phyloP scores from a whole-genome alignment of 2,113 vertebrate species.

The Salminus brasiliensis region DNA sequence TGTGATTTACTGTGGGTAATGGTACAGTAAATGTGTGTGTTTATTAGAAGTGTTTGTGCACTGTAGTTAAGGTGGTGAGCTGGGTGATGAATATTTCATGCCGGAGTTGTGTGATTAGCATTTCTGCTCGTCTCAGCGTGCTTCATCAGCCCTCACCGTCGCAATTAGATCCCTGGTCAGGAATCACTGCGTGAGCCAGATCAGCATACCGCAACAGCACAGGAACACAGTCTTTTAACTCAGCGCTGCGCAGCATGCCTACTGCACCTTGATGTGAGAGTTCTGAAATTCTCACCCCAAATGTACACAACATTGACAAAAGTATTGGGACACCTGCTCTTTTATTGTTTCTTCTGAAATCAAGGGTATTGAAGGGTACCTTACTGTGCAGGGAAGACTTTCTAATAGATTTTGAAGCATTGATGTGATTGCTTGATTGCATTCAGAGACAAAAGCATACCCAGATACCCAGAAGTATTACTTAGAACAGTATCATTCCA shows the following conservation, averaged over 20 bases:
- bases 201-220: slow-evolving; percentile 18
- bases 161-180: background rate
- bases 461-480: no score
- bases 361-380: no score
- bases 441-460: no score
- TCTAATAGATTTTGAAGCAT: no score
- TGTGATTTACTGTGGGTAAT: background rate
- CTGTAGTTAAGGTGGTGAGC: background rate
- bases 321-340: no score
- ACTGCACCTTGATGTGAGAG: background rate
- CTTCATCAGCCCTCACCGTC: background rate
- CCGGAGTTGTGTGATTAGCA: background rate
- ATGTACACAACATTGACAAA: no score
- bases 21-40: background rate
- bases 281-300: no score
- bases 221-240: background rate
- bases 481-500: no score
- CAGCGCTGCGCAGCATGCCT: no score
- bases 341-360: no score
- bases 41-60: background rate
- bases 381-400: no score
- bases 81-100: slow-evolving; percentile 6
- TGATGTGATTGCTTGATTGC: no score
- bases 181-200: background rate
- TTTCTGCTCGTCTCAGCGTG: background rate